These are phyloP conservation scores for Dysdera silvatica DNA, from an alignment of 1,140 invertebrate species.

Conservation along the genomic window DNA sequence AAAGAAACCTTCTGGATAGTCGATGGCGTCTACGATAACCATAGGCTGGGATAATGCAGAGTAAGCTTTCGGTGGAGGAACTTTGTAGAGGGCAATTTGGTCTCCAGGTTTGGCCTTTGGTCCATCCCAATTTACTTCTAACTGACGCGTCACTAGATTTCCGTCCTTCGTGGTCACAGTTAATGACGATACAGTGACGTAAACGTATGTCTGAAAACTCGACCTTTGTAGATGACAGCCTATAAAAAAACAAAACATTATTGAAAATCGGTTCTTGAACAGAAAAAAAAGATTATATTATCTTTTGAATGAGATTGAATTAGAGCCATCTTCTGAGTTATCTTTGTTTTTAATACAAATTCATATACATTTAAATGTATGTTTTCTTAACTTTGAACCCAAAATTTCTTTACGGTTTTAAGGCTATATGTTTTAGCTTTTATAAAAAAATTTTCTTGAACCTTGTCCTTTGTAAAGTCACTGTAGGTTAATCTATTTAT, in stretches of 20 bases:
- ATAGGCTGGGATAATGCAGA: slow-evolving; percentile 1
- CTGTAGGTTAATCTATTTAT: no score
- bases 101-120: slow-evolving; percentile 17
- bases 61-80: slow-evolving; percentile 12
- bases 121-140: slow-evolving; percentile 35
- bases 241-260: neutral
- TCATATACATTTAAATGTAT: no score
- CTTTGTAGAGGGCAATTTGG: slow-evolving; percentile 29
- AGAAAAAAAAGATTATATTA: no score
- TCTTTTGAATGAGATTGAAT: no score
- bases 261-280: no score
- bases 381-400: no score
- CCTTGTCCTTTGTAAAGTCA: no score
- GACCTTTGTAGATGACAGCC: neutral
- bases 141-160: slow-evolving; percentile 18
- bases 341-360: no score
- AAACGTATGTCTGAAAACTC: neutral
- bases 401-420: no score
- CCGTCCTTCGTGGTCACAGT: neutral
- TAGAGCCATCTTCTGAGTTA: no score
- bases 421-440: no score
- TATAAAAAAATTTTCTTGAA: no score
- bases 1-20: slow-evolving; percentile 16
- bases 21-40: neutral
- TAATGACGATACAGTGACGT: slow-evolving; percentile 29